A percentile compares a stretch with the other conserved stretches of the same genome.
phyloP scores from a whole-genome alignment of 2,888 invertebrate genomes.

The Dioctria rufipes region DNA sequence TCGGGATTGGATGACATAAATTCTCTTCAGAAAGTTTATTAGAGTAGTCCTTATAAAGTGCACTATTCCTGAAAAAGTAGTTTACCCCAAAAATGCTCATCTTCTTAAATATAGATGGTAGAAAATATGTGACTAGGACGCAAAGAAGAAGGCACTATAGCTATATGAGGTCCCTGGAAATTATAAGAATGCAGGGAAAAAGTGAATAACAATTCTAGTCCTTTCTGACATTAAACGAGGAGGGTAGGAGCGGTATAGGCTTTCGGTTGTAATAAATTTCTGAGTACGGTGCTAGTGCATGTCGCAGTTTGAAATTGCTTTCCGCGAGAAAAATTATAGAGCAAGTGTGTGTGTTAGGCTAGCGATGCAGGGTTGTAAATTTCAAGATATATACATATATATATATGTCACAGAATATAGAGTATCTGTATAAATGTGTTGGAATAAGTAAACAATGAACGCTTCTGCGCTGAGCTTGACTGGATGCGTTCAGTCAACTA shows the following conservation, averaged over 20 bases:
- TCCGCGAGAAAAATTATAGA: constrained; percentile 47
- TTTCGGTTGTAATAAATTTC: constrained; percentile 36
- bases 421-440: not conserved
- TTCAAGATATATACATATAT: too few species aligned
- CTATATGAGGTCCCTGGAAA: not conserved
- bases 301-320: constrained; percentile 50
- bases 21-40: not conserved
- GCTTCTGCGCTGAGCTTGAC: not conserved
- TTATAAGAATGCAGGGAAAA: constrained; percentile 6
- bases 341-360: constrained; percentile 14
- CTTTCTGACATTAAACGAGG: not conserved
- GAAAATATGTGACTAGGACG: too few species aligned
- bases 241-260: constrained; percentile 18
- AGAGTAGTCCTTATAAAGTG: not conserved
- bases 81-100: too few species aligned
- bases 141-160: too few species aligned
- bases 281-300: constrained; percentile 36
- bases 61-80: not conserved
- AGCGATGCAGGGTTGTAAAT: constrained; percentile 13
- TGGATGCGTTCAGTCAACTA: not conserved
- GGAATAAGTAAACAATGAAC: not conserved
- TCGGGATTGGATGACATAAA: not conserved
- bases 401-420: too few species aligned
- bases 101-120: too few species aligned
- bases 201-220: not conserved